Evolutionary conservation across 2,888 invertebrate species (phyloP).

Genomic region (Chaetogeoica ovagalla): DNA sequence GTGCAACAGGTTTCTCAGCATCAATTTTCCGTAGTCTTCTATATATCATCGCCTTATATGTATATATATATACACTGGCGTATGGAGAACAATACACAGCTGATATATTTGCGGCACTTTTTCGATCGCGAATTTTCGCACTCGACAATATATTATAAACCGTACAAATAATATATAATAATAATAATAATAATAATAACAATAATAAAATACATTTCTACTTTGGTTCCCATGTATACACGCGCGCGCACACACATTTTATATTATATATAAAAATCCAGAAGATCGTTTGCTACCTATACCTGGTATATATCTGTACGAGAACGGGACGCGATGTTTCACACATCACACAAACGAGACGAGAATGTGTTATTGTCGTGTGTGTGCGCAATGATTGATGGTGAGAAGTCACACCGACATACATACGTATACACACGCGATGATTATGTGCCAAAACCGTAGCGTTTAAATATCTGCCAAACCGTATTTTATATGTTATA

Average conservation of each 20-base stretch:
- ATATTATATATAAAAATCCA: slow-evolving; percentile 7
- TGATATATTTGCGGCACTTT: not conserved
- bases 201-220: slow-evolving; percentile 3
- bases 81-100: too few species aligned
- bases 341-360: slow-evolving; percentile 40
- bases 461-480: slow-evolving; percentile 51
- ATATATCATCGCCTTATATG: slow-evolving; percentile 10
- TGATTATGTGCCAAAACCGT: slow-evolving; percentile 44
- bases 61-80: not conserved
- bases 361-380: slow-evolving; percentile 42
- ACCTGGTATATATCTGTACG: not conserved
- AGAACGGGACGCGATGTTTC: not conserved
- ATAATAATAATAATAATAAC: not conserved
- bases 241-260: too few species aligned
- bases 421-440: not conserved
- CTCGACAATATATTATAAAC: too few species aligned
- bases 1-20: slow-evolving; percentile 37
- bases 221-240: slow-evolving; percentile 33
- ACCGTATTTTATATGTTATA: not conserved
- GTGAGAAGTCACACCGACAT: slow-evolving; percentile 36
- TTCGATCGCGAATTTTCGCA: too few species aligned
- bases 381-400: slow-evolving; percentile 28
- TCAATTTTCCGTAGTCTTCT: slow-evolving; percentile 14
- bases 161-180: too few species aligned
- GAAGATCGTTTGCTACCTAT: slow-evolving; percentile 35